Evolutionary conservation across 2,888 invertebrate genomes (phyloP).

Genomic region (Drosophila birchii): DNA sequence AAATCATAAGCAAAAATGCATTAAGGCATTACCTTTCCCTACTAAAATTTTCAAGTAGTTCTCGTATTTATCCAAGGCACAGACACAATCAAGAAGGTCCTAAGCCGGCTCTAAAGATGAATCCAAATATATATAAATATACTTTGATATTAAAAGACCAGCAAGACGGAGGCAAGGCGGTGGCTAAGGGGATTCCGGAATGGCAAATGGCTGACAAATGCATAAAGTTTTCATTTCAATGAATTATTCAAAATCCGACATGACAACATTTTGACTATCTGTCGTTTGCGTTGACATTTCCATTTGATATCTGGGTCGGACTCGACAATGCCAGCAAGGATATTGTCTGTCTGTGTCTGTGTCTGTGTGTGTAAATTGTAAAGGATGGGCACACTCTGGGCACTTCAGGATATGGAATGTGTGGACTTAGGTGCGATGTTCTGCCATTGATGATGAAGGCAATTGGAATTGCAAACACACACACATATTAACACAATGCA

Average conservation of each 20-base stretch:
- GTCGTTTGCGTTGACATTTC: slow-evolving; percentile 64
- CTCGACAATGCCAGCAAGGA: slow-evolving; percentile 11
- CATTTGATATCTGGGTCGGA: slow-evolving; percentile 60
- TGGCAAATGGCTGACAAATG: slow-evolving; percentile 73
- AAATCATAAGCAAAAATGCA: background rate
- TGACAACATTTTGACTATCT: slow-evolving; percentile 73
- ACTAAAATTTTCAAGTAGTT: background rate
- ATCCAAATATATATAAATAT: background rate
- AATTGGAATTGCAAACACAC: slow-evolving; percentile 13
- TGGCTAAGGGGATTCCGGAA: slow-evolving; percentile 15
- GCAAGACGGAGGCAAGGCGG: background rate
- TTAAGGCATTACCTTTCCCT: background rate
- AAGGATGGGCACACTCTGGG: slow-evolving; percentile 1
- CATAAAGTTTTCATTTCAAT: slow-evolving; percentile 73
- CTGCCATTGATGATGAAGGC: slow-evolving; percentile 33
- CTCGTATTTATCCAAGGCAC: background rate
- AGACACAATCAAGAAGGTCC: background rate
- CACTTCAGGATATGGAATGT: background rate
- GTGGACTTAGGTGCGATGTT: slow-evolving; percentile 40
- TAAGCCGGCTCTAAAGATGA: background rate
- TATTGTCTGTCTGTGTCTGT: background rate
- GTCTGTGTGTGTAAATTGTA: background rate
- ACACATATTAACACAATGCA: slow-evolving; percentile 9
- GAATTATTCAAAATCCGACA: slow-evolving; percentile 74
- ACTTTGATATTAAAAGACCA: slow-evolving; percentile 2